These are phyloP conservation scores for Ginglymostoma cirratum DNA, from an alignment of 2,113 vertebrate species.

Conservation along the genomic window DNA sequence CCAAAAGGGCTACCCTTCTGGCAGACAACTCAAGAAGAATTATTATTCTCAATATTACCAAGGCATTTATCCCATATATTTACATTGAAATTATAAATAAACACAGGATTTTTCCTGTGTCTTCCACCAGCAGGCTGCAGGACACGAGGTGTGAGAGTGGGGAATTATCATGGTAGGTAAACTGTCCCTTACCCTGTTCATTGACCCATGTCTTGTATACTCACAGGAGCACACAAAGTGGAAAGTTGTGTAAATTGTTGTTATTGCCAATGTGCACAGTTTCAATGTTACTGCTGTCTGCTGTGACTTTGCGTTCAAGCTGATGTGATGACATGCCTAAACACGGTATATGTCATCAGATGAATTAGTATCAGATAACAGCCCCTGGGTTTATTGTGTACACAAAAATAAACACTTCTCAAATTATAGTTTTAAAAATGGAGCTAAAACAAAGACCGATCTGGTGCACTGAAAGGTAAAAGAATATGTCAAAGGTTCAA, in stretches of 20 bases:
- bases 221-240: constrained; percentile 10
- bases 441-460: background rate
- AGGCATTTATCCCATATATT: background rate
- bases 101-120: background rate
- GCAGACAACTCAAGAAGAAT: too few relatives aligned
- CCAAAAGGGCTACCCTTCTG: too few relatives aligned
- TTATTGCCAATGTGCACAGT: background rate
- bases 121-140: background rate
- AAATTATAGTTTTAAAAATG: background rate
- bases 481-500: background rate
- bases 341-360: background rate
- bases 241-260: background rate
- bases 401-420: background rate
- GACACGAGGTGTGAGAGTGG: background rate
- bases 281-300: background rate
- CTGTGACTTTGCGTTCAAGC: background rate
- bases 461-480: background rate
- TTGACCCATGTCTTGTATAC: background rate
- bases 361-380: background rate
- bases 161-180: too few relatives aligned
- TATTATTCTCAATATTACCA: background rate
- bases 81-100: background rate
- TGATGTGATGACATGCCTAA: background rate
- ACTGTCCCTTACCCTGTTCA: background rate
- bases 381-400: background rate